Conservation (phyloP, 2,888 invertebrate genomes). For the Julus scanicus region DNA sequence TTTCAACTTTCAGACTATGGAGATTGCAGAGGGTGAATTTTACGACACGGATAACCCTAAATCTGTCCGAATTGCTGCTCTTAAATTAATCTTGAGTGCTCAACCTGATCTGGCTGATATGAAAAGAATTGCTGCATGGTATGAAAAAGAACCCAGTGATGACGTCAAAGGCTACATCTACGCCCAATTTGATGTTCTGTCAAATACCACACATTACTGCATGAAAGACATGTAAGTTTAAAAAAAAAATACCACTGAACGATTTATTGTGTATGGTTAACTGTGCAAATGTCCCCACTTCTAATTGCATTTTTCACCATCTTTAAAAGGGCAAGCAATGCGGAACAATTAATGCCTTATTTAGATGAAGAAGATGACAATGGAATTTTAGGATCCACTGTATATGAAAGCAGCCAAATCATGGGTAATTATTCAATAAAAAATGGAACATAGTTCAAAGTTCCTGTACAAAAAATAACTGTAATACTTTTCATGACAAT, state of each 20-base stretch:
- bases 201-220: constrained; percentile 49
- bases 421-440: constrained; percentile 21
- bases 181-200: neutral
- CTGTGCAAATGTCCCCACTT: neutral
- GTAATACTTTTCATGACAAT: neutral
- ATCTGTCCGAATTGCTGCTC: constrained; percentile 47
- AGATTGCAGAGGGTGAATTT: constrained; percentile 14
- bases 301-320: neutral
- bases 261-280: neutral
- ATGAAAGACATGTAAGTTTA: constrained; percentile 49
- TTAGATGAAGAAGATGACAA: constrained; percentile 52
- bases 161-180: constrained; percentile 41
- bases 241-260: neutral
- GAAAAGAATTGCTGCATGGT: constrained; percentile 44
- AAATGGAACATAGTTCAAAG: neutral
- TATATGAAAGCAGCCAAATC: constrained; percentile 46
- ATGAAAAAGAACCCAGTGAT: constrained; percentile 45
- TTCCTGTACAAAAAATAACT: too few species aligned
- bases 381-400: constrained; percentile 32
- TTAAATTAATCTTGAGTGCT: neutral
- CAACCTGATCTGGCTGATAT: constrained; percentile 9
- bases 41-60: constrained; percentile 47
- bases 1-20: neutral
- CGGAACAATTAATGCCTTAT: neutral
- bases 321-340: constrained; percentile 36